Evolutionary conservation across 1,140 invertebrate genomes (phyloP), one percentile per base, ranked within the genome.

Genomic region (Halesus radiatus): DNA sequence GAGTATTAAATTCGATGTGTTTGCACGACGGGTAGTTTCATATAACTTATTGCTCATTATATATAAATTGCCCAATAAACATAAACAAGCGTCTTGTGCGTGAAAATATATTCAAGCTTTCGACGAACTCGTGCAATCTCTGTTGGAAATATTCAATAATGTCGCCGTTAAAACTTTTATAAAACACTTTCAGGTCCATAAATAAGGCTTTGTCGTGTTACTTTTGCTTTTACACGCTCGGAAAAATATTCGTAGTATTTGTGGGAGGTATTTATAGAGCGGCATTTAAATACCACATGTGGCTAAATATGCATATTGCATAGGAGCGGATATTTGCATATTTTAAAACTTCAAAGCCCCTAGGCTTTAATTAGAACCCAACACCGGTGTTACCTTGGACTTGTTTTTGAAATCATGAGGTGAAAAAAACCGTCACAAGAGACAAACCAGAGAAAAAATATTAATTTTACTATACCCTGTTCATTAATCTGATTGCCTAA

Each of bases 261-360:
- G 53, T 72, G 50, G 15, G 50, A 29, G 20, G 45, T 52, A 72
- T 72, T 72, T 52, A 53, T 72, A 20, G 50, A 4, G 45, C 22
- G 50, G 45, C 26, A 16, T 72, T 29, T 72, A 53, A 72, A 52
- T 23, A 53, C 45, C 68, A 72, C 45, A 53, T 52, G 68, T 72
- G 68, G 68, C 18, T 45, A 54, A 72, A 72, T 72, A 53, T 72
- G 68, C 68, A 72, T 50, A 23, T 72, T 72, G 68, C 68, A 72
- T 53, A 72, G 29, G 3, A n/a, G 15, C 29, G 16, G 37, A 37
- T 37, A 68, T 68, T 68, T 68, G 64, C 64, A 68, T 68, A 68
- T 68, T 68, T 58, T 60, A 60, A 60, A 60, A 60, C 56, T 60
- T 60, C 56, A 60, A 60, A 60, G 56, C 56, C n/a, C 6, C 16